Base-by-base conservation (phyloP, 2,113 vertebrate genomes). In the Charina bottae region DNA sequence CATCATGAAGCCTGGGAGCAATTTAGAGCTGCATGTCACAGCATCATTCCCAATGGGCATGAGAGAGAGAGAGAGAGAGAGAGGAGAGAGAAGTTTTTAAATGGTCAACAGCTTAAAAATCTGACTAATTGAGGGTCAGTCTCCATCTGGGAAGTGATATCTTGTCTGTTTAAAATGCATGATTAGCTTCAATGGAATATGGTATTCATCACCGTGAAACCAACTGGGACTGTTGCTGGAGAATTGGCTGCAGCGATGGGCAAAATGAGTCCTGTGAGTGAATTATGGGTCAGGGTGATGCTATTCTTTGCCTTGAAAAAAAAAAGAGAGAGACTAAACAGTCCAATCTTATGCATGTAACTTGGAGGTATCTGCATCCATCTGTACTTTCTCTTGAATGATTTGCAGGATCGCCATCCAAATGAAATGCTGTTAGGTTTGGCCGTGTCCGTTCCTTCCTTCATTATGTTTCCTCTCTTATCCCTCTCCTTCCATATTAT, bases 1-100 rank as follows among this genome's bases (percentile, higher is more conserved):
- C 96, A 94, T 0, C 85, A 92, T 94, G 46, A 68, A 93, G 92
- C 93, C 95, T 96, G 96, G 96, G 94, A 97, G 95, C 94, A 97
- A 97, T 97, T 97, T 96, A 94, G 95, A 91, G 86, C 93, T 21
- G 24, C 55, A 95, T 92, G 93, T 96, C 95, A 94, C 94, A 97
- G 90, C 62, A 90, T 56, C 89, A 91, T 95, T 96, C 96, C 95
- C 95, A 93, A 95, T 85, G 91, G 96, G 95, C 95, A 95, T 87
- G 90, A 7, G n/a, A 58, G 54, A 37, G 28, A 21, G 15, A 0
- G 54, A 37, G 60, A 0, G 54, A 87, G 55, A 12, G 64, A 28
- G 6, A 23, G 10, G 3, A 0, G 42, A 55, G 13, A 19, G 83
- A 95, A 93, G 17, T 42, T 72, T 0, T 0, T n/a, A 94, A 93